phyloP scores from a whole-genome alignment of 2,113 vertebrate species.

The Pseudolaguvia tuberculata region DNA sequence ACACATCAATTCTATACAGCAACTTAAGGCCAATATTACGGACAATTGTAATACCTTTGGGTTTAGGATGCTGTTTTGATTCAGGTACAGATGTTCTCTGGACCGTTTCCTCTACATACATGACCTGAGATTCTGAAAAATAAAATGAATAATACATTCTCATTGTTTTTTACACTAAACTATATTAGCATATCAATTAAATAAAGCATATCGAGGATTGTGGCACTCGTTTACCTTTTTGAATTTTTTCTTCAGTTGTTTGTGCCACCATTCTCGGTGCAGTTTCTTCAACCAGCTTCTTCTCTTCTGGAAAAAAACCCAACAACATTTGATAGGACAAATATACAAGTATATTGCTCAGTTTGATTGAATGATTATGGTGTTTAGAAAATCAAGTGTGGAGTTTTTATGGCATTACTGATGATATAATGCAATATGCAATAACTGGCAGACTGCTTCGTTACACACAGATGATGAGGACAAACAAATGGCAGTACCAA shows the following conservation, averaged over 20 bases:
- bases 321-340: neutral
- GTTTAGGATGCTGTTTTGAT: constrained; percentile 64
- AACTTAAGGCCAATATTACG: constrained; percentile 11
- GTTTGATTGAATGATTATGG: neutral
- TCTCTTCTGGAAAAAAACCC: constrained; percentile 64
- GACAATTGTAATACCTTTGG: constrained; percentile 69
- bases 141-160: neutral
- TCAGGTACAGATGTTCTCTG: constrained; percentile 47
- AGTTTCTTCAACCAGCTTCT: constrained; percentile 65
- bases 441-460: neutral
- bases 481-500: constrained; percentile 16
- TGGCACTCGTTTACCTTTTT: constrained; percentile 58
- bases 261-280: constrained; percentile 67
- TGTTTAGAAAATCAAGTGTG: too few species aligned
- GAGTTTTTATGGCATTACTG: too few species aligned
- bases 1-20: too few species aligned
- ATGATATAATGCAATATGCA: constrained; percentile 5
- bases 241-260: constrained; percentile 61
- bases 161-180: neutral
- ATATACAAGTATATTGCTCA: neutral
- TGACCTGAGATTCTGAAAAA: constrained; percentile 65
- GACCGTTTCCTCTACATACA: constrained; percentile 56
- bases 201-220: neutral
- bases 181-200: neutral
- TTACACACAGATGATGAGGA: constrained; percentile 10